These are phyloP conservation scores for Heptranchias perlo DNA, from an alignment of 2,113 vertebrate species.

Conservation along the genomic window DNA sequence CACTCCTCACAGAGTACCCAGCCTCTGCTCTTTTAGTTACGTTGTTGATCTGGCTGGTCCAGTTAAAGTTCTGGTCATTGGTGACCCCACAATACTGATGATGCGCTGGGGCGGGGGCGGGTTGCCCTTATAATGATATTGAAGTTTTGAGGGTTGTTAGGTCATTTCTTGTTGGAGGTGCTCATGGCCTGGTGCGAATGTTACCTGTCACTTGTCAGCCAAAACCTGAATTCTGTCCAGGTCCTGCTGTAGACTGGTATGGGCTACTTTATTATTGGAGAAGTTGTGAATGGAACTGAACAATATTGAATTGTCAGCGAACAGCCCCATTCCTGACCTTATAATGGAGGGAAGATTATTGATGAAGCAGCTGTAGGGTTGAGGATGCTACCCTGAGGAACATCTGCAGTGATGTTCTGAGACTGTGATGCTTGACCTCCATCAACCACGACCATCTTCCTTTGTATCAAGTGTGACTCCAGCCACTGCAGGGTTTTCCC, in stretches of 20 bases:
- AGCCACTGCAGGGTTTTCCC: background rate
- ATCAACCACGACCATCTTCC: no score
- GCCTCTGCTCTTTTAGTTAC: background rate
- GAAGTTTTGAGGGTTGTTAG: background rate
- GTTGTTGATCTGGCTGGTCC: background rate
- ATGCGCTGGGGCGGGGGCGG: no score
- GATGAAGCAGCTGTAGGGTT: no score
- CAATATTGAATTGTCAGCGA: background rate
- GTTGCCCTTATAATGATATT: background rate
- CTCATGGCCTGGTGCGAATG: background rate
- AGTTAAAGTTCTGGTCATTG: background rate
- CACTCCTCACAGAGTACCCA: background rate
- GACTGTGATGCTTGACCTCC: no score
- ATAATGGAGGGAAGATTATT: no score
- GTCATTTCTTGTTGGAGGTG: background rate
- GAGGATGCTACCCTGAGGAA: no score
- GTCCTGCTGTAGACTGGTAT: background rate
- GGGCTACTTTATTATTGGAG: background rate
- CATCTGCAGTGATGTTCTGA: no score
- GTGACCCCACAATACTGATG: background rate
- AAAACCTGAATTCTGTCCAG: background rate
- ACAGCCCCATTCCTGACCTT: background rate
- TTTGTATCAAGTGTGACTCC: no score
- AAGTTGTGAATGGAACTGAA: background rate
- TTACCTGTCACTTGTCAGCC: background rate